Evolutionary conservation across 37 sponge, comb jelly and placozoan species (phyloP), one percentile per base, ranked within the genome.

Genomic region (Beroe forskalii): DNA sequence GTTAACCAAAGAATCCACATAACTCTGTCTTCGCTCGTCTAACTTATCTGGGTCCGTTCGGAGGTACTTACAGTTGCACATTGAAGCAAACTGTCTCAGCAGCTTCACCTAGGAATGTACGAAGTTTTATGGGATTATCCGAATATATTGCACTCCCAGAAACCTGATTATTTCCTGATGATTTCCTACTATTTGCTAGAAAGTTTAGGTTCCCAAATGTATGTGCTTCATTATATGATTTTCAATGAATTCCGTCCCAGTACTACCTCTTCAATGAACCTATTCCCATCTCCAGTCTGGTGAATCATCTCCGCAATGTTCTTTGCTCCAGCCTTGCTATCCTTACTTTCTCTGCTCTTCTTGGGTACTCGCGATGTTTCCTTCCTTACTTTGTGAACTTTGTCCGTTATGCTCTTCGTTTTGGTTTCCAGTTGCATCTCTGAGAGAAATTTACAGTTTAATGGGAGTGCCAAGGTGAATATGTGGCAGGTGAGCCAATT

Each of bases 41-140:
- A 80, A 27, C 28, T 37, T 32, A 6, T 80, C 86, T 12, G 86
- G 86, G 27, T 80, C 86, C 14, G 86, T 80, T 41, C 86, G 44
- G 23, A 80, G 86, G 30, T 80, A 80, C 48, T 80, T 80, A 48
- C 86, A 80, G 55, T 80, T 80, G 55, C 86, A 80, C 27, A 80
- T 32, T 6, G 86, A 3, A 1, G 86, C 86, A 80, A 80, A 80
- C 30, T 40, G 48, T n/a, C 86, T 8, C 27, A 80, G 86, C 28
- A 44, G n/a, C 30, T 44, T 9, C n/a, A 80, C 43, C 86, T 80
- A 8, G 8, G 20, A 33, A 35, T 22, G 8, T n/a, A n/a, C n/a
- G n/a, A 24, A 24, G 28, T 6, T 66, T 66, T 25, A 25, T 55
- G 9, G 17, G 17, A 17, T 55, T 19, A 9, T n/a, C n/a, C n/a